Conservation (phyloP, 1,140 invertebrate species). For the Drosophila yakuba region DNA sequence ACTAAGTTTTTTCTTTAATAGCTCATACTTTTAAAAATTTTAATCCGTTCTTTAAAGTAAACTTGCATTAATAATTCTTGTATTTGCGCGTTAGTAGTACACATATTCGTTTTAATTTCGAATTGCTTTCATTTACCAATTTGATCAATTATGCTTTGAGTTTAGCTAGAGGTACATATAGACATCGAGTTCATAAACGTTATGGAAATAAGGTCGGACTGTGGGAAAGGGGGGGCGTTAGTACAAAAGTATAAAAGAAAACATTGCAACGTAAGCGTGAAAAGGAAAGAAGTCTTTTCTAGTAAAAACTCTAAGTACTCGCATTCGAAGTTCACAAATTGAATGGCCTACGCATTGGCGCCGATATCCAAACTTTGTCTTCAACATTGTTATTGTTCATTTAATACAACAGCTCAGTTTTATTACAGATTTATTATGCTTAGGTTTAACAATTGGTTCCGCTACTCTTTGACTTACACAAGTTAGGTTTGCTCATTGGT, state of each 20-base stretch:
- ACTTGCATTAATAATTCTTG: slow-evolving; percentile 63
- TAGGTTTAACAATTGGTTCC: slow-evolving; percentile 82
- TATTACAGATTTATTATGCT: slow-evolving; percentile 59
- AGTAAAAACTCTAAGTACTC: slow-evolving; percentile 14
- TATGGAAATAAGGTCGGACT: slow-evolving; percentile 43
- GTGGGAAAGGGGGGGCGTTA: slow-evolving; percentile 31
- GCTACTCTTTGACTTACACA: slow-evolving; percentile 70
- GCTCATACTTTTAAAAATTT: slow-evolving; percentile 61
- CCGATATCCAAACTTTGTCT: slow-evolving; percentile 21
- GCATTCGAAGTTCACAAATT: slow-evolving; percentile 19
- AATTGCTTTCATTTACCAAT: slow-evolving; percentile 52
- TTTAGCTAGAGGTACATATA: slow-evolving; percentile 62
- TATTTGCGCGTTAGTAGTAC: slow-evolving; percentile 42
- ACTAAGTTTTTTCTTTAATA: slow-evolving; percentile 79
- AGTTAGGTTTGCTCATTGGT: slow-evolving; percentile 50
- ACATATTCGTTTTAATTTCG: slow-evolving; percentile 54
- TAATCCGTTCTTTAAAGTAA: slow-evolving; percentile 56
- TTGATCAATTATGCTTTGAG: slow-evolving; percentile 63
- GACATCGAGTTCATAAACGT: slow-evolving; percentile 14
- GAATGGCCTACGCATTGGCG: slow-evolving; percentile 37
- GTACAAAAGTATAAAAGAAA: slow-evolving; percentile 82
- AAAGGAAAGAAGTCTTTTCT: background rate
- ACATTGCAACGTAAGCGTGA: slow-evolving; percentile 47
- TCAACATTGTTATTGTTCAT: slow-evolving; percentile 74
- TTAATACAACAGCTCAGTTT: slow-evolving; percentile 78